Percentiles rank a stretch among this genome's conserved stretches.
Conservation (phyloP, 2,797 vertebrate species). For the Smutsia temminckii region DNA sequence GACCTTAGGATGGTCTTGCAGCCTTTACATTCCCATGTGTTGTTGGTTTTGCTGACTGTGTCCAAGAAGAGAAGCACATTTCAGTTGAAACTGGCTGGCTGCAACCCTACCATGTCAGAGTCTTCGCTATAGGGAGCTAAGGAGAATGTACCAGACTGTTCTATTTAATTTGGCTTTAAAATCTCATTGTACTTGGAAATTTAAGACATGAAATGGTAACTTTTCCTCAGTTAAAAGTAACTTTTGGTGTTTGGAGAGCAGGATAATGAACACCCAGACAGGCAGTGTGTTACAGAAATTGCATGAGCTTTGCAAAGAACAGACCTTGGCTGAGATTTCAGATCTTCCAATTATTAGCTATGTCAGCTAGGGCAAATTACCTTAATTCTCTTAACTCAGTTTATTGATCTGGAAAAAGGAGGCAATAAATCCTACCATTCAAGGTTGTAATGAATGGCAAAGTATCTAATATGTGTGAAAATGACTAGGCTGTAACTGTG, state of each 20-base stretch:
- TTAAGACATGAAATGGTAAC: neutral
- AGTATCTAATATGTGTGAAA: neutral
- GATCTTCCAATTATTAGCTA: neutral
- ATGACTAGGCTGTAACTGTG: neutral
- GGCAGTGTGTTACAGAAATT: neutral
- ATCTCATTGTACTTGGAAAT: neutral
- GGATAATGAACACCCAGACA: neutral
- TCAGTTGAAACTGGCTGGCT: neutral
- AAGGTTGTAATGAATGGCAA: neutral
- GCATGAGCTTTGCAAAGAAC: neutral
- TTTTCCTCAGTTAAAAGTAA: neutral
- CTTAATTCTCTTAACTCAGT: neutral
- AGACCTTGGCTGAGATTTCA: neutral
- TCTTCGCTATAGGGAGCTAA: neutral
- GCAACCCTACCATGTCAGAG: neutral
- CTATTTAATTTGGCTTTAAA: constrained; percentile 47
- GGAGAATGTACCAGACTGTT: neutral
- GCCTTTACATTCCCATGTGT: neutral
- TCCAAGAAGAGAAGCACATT: neutral
- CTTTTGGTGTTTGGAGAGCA: neutral
- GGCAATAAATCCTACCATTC: neutral
- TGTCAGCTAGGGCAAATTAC: neutral
- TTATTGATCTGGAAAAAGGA: neutral
- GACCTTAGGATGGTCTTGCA: neutral
- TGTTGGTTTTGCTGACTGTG: neutral